Evolutionary conservation across 2,888 invertebrate species (phyloP).

Genomic region (Agelastica alni): DNA sequence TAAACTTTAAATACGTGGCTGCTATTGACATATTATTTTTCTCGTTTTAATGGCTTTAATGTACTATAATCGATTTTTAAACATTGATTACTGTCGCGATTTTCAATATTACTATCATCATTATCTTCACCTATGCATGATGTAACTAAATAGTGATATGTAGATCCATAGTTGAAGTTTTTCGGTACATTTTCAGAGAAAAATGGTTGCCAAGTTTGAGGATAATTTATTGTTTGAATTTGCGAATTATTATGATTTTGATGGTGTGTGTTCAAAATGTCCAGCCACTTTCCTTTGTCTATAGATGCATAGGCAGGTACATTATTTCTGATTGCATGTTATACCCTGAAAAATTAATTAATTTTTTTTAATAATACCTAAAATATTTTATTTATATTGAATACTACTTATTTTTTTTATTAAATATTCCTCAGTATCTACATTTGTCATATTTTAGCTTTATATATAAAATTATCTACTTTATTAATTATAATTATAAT

Average conservation of each 20-base stretch:
- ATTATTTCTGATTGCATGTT: neutral
- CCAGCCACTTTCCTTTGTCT: conserved; percentile 2
- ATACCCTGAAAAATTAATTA: neutral
- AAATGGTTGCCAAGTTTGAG: conserved; percentile 1
- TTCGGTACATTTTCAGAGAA: neutral
- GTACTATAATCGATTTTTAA: neutral
- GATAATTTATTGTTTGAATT: conserved; percentile 4
- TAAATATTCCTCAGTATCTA: too few relatives aligned
- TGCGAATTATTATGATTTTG: neutral
- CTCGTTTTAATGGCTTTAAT: conserved; percentile 1
- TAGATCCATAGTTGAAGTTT: neutral
- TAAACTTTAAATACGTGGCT: conserved; percentile 5
- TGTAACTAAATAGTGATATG: conserved; percentile 3
- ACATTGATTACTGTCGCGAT: neutral
- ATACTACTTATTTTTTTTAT: too few relatives aligned
- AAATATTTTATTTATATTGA: neutral
- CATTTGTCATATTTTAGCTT: too few relatives aligned
- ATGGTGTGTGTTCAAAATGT: neutral
- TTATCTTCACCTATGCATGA: conserved; percentile 1
- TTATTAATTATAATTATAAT: neutral
- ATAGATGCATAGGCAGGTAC: neutral
- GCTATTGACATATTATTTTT: neutral
- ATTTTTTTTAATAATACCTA: neutral
- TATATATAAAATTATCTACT: neutral
- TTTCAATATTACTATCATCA: conserved; percentile 4